Conservation (phyloP, 2,888 invertebrate genomes). For the Phaedon cochleariae region DNA sequence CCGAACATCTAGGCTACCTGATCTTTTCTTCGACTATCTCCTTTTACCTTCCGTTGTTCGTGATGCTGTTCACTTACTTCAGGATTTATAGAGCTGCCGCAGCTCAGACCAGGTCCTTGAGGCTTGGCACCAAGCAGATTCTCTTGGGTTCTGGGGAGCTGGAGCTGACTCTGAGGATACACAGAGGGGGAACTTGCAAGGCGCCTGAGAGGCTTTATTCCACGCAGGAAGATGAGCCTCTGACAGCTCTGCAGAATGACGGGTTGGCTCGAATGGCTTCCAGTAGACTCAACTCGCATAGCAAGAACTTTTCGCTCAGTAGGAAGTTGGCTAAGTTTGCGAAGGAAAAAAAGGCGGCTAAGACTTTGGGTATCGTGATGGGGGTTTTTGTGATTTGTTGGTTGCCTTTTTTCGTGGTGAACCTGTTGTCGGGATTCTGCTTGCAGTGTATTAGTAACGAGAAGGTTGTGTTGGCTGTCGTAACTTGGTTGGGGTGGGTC, state of each 20-base stretch:
- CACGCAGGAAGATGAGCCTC: conserved; percentile 77
- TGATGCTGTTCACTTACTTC: conserved; percentile 99
- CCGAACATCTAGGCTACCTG: conserved; percentile 94
- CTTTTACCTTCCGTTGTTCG: conserved; percentile 94
- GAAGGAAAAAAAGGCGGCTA: conserved; percentile 95
- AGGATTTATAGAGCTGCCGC: conserved; percentile 94
- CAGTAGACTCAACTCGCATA: conserved; percentile 70
- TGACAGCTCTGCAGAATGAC: conserved; percentile 81
- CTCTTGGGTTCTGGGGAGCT: conserved; percentile 85
- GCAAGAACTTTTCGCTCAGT: conserved; percentile 90
- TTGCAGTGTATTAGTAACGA: conserved; percentile 87
- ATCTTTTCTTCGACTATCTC: conserved; percentile 98
- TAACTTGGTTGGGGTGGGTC: conserved; percentile 95
- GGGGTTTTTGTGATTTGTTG: conserved; percentile 97
- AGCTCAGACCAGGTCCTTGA: conserved; percentile 88
- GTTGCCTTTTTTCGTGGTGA: conserved; percentile 97
- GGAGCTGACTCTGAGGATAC: conserved; percentile 90
- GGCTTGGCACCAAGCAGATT: conserved; percentile 91
- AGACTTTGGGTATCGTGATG: conserved; percentile 94
- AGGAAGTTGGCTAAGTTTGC: conserved; percentile 94
- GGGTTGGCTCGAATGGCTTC: conserved; percentile 76
- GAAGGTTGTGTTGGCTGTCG: conserved; percentile 86
- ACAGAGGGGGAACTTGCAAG: conserved; percentile 85
- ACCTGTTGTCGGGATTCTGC: conserved; percentile 90
- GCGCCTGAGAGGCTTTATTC: conserved; percentile 63